These are phyloP conservation scores for Cercocebus atys DNA, from an alignment of 2,113 vertebrate genomes.

Conservation along the genomic window DNA sequence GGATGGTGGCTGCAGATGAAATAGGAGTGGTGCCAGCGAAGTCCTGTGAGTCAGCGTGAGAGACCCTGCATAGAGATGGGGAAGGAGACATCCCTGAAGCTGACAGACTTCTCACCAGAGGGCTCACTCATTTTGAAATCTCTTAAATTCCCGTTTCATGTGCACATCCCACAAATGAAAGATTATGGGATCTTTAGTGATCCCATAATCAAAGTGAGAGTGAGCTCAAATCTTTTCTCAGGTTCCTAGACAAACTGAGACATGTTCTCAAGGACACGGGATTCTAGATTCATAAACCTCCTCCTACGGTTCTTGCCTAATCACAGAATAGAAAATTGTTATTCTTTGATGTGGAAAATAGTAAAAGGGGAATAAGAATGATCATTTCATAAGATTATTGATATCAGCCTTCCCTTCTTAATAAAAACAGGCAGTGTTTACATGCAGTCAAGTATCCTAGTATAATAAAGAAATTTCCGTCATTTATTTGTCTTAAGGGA, in stretches of 20 bases:
- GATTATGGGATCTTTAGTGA: background rate
- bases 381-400: background rate
- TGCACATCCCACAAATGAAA: background rate
- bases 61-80: background rate
- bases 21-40: background rate
- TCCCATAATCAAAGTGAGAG: background rate
- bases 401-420: background rate
- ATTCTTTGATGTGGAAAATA: conserved; percentile 9
- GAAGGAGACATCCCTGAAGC: background rate
- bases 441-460: background rate
- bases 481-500: background rate
- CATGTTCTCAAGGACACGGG: background rate
- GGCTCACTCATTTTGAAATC: background rate
- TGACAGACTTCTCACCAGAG: background rate
- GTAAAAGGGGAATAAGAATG: background rate
- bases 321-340: conserved; percentile 29
- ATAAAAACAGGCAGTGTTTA: conserved; percentile 27
- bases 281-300: background rate
- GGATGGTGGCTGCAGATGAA: rapidly evolving
- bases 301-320: background rate
- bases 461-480: background rate
- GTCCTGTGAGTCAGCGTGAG: rapidly evolving
- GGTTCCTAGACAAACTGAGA: background rate
- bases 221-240: background rate
- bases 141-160: background rate